A percentile compares a stretch with the other conserved stretches of the same genome.
Evolutionary conservation across 2,113 vertebrate genomes (phyloP).

Genomic region (Pungitius pungitius): DNA sequence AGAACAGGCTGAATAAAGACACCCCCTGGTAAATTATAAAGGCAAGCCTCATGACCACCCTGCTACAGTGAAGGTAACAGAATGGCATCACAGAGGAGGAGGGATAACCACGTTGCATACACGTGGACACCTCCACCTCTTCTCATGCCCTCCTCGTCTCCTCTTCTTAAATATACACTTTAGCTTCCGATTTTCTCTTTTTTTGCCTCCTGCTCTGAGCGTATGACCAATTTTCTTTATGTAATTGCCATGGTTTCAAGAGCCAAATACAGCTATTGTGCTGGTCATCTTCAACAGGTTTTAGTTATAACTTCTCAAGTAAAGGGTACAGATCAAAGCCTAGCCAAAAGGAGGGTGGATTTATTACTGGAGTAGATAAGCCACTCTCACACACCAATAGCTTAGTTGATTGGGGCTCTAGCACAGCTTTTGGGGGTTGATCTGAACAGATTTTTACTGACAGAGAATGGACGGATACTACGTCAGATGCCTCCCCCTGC

Average conservation of each 20-base stretch:
- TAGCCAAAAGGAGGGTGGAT: not conserved
- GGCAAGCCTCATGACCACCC: slow-evolving; percentile 45
- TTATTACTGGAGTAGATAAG: not conserved
- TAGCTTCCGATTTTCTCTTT: not conserved
- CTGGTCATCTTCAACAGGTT: not conserved
- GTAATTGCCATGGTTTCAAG: not conserved
- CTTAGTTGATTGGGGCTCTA: not conserved
- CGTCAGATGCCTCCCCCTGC: not conserved
- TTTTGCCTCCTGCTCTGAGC: not conserved
- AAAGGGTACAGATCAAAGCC: not conserved
- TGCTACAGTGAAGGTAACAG: slow-evolving; percentile 47
- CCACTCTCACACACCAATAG: not conserved
- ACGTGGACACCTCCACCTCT: not conserved
- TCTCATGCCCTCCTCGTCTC: not conserved
- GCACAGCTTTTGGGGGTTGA: not conserved
- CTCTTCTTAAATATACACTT: not conserved
- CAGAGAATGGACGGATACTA: not conserved
- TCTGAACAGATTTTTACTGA: not conserved
- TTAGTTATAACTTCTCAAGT: not conserved
- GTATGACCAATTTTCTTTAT: not conserved
- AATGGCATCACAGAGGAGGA: slow-evolving; percentile 27
- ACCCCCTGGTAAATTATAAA: slow-evolving; percentile 61
- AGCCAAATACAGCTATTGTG: not conserved
- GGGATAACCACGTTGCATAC: slow-evolving; percentile 1
- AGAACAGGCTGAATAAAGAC: slow-evolving; percentile 73